These are phyloP conservation scores for Reinhardtius hippoglossoides DNA, from an alignment of 2,113 vertebrate species.

Conservation along the genomic window DNA sequence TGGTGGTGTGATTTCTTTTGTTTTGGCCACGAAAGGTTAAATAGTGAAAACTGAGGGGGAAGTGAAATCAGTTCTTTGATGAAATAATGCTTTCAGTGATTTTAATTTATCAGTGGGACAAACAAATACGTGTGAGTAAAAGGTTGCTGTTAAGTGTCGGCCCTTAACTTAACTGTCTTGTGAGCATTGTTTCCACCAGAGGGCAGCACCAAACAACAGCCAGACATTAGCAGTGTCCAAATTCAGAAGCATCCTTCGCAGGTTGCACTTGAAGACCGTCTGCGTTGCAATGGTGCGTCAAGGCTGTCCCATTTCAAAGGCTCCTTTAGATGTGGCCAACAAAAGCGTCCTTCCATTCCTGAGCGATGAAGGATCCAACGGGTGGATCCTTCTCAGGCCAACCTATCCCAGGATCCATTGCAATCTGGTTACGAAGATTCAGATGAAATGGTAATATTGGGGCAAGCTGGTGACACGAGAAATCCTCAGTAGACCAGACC, in stretches of 20 bases:
- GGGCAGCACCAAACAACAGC: background rate
- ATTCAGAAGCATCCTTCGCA: background rate
- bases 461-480: background rate
- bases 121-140: background rate
- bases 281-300: background rate
- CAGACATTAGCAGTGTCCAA: background rate
- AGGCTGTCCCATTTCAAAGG: background rate
- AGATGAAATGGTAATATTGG: background rate
- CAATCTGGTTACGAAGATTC: background rate
- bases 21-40: background rate
- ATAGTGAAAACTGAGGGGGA: background rate
- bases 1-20: background rate
- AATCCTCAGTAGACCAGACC: background rate
- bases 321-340: too few relatives aligned
- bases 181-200: background rate
- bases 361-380: too few relatives aligned
- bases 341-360: too few relatives aligned
- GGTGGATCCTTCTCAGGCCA: background rate
- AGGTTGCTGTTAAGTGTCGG: too few relatives aligned
- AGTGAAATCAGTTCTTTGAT: too few relatives aligned
- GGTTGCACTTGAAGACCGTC: background rate
- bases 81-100: background rate
- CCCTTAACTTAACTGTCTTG: background rate
- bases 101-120: background rate
- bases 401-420: background rate